Conservation (phyloP, 2,888 invertebrate genomes). For the Cheilosia urbana region DNA sequence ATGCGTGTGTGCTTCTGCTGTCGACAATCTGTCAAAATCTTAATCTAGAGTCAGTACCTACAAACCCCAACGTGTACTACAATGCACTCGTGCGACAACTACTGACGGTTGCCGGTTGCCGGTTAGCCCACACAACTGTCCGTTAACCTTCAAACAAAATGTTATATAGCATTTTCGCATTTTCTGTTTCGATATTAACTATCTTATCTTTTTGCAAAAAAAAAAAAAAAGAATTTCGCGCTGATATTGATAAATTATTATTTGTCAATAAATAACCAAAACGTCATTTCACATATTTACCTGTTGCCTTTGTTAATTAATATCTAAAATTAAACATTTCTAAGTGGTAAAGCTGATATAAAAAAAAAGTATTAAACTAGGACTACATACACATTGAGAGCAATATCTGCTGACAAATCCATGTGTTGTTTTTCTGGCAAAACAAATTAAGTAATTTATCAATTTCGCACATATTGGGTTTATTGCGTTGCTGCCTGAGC, state of each 20-base stretch:
- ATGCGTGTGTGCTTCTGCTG: no score
- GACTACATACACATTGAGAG: background rate
- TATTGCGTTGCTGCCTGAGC: background rate
- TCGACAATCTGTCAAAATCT: no score
- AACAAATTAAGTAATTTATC: slow-evolving; percentile 9
- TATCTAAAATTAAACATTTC: slow-evolving; percentile 52
- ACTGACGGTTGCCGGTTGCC: no score
- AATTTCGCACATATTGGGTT: background rate
- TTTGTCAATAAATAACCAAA: slow-evolving; percentile 3
- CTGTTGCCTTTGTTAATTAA: slow-evolving; percentile 33
- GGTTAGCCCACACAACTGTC: background rate
- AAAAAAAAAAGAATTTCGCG: background rate
- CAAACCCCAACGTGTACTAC: no score
- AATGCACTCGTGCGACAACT: background rate
- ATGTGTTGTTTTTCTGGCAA: background rate
- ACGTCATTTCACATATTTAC: slow-evolving; percentile 12
- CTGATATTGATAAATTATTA: background rate
- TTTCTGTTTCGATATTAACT: slow-evolving; percentile 12
- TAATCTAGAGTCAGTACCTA: no score
- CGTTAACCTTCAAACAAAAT: background rate
- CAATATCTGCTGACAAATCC: background rate
- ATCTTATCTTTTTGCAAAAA: slow-evolving; percentile 1
- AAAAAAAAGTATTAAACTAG: background rate
- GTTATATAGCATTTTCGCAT: slow-evolving; percentile 6
- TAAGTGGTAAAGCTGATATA: slow-evolving; percentile 33